Base-by-base conservation (phyloP, 2,797 vertebrate species). In the Pseudochirops corinnae region DNA sequence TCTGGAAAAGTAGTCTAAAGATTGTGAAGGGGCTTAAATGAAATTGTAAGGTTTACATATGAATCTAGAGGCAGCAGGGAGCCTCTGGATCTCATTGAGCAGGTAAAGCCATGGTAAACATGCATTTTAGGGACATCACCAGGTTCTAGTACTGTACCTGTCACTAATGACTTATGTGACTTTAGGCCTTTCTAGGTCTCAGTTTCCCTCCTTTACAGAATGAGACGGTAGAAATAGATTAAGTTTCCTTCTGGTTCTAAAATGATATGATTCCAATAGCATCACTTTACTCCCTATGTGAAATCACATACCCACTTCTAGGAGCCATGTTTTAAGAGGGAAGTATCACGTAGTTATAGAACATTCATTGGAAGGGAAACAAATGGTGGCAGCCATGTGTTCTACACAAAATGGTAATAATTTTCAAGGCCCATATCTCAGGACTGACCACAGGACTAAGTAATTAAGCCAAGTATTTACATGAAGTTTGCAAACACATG, bases 391-490 rank as follows among this genome's bases (percentile, higher is more conserved):
- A 24, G 39, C 39, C 21, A 26, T 10, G n/a, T 26, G 39, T 87
- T 87, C 39, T 46, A 11, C 74, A 9, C 74, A 87, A 26, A 87
- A 50, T 87, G 31, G 7, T 39, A 13, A 56, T 62, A 74, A 94
- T 52, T 57, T 93, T 94, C 50, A 82, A 95, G 92, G 62, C 4
- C 3, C 31, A 94, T 33, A 74, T 92, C 12, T 55, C 18, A 56
- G n/a, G 14, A 56, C 90, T 91, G 56, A 21, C 90, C 93, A 55
- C 12, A 12, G 10, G 55, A 53, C 91, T 26, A 93, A 95, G 74
- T 39, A 95, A 96, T 87, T 87, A 96, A 87, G 24, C 46, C 60
- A 95, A 87, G 56, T 0, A 4, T 96, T 87, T n/a, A 62, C n/a
- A 90, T 94, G 94, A 4, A 93, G 58, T 5, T 39, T 50, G 12